Evolutionary conservation across 2,888 invertebrate species (phyloP).

Genomic region (Acrocyrtus sp.): DNA sequence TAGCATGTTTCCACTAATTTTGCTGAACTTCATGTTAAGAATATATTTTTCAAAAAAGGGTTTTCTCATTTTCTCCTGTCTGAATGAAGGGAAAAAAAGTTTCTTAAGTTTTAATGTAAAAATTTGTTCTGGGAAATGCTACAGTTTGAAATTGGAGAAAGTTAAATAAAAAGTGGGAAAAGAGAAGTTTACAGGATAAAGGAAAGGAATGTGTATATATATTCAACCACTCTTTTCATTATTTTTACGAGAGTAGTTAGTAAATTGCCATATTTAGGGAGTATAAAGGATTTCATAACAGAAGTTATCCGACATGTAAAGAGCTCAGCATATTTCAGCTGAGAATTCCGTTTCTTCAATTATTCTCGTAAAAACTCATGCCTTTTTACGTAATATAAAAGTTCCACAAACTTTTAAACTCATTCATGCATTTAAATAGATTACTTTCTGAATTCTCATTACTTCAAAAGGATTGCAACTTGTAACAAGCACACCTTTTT

Average conservation of each 20-base stretch:
- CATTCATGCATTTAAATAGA: too few species aligned
- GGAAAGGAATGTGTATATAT: background rate
- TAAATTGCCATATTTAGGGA: slow-evolving; percentile 27
- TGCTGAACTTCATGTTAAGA: too few species aligned
- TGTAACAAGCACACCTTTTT: too few species aligned
- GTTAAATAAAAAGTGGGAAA: slow-evolving; percentile 26
- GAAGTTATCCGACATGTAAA: too few species aligned
- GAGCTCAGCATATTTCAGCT: too few species aligned
- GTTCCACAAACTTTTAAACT: too few species aligned
- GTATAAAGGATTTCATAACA: background rate
- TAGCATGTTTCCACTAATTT: slow-evolving; percentile 3
- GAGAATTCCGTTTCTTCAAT: too few species aligned
- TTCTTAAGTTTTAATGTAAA: background rate
- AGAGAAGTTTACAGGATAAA: background rate
- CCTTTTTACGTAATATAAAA: too few species aligned
- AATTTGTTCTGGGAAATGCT: background rate
- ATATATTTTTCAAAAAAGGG: slow-evolving; percentile 7
- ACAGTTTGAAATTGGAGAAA: slow-evolving; percentile 12
- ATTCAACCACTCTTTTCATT: slow-evolving; percentile 18
- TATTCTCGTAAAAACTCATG: too few species aligned
- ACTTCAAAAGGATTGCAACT: too few species aligned
- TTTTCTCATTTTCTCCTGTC: background rate
- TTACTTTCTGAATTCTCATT: too few species aligned
- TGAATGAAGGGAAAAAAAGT: background rate
- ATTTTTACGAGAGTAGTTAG: background rate